Base-by-base conservation (phyloP, 2,113 vertebrate genomes). In the Ancistrus triradiatus region DNA sequence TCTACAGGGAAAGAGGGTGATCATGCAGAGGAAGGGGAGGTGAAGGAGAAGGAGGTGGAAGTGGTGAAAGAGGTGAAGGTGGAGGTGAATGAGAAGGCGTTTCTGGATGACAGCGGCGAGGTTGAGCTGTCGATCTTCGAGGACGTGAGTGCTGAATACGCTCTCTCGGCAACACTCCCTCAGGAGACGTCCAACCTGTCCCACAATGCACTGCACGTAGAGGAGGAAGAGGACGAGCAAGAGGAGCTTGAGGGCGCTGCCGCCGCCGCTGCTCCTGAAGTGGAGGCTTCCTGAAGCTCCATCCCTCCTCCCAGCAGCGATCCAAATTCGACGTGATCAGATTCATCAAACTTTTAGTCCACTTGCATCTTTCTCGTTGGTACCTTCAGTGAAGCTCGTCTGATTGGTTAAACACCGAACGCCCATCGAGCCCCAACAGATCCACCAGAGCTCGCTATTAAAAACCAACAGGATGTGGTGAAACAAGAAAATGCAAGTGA, bases 91-190 rank as follows among this genome's bases (percentile, higher is more conserved):
- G 66, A 76, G 14, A 80, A 84, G 58, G 9, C 27, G 27, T 7
- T 10, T 4, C 31, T 13, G 6, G 8, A 7, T n/a, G 62, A 46
- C 55, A 81, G 48, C 68, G 84, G 80, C 77, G 85, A 85, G 65
- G 63, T 78, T 4, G 73, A 86, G 80, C 63, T 84, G 69, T 77
- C 87, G 44, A 83, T 90, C 1, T 68, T 78, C 44, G 90, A 92
- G 84, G 83, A 85, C 0, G 21, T 79, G 0, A 53, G 44, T 38
- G 66, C 2, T 69, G 85, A 59, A 72, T 85, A 84, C 6, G 59
- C 83, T 37, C 77, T 87, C 44, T 89, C 84, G 24, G 70, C 76
- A 27, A 88, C 85, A 0, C 78, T 87, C 28, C 83, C 70, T 21
- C 82, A 86, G 59, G 70, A 75, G 0, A 66, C 52, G 13, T 56